Conservation (phyloP, 1,140 invertebrate genomes). For the Acromyrmex heyeri region DNA sequence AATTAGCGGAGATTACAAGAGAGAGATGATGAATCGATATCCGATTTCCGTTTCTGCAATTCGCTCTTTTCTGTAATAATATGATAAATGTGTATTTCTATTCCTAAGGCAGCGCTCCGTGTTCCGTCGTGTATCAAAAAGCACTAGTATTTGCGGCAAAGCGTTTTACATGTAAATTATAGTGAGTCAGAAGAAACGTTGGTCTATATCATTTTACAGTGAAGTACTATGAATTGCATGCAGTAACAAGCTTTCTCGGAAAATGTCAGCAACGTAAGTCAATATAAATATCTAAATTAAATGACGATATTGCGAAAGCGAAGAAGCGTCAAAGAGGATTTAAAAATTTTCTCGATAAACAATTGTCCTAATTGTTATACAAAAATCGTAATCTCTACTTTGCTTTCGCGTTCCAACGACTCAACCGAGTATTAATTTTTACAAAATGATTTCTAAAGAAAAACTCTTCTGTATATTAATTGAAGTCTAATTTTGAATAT, state of each 20-base stretch:
- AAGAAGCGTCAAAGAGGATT: conserved; percentile 12
- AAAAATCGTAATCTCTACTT: not conserved
- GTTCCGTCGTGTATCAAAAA: conserved; percentile 48
- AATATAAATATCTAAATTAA: conserved; percentile 26
- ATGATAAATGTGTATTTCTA: conserved; percentile 63
- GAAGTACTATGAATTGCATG: conserved; percentile 44
- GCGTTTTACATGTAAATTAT: conserved; percentile 34
- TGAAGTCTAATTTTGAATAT: not conserved
- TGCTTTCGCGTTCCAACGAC: not conserved
- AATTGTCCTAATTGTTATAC: not conserved
- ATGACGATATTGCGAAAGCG: conserved; percentile 11
- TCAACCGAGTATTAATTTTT: conserved; percentile 1
- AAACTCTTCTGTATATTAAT: not conserved
- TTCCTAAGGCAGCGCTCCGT: conserved; percentile 53
- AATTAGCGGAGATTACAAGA: conserved; percentile 59
- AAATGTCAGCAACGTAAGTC: conserved; percentile 28
- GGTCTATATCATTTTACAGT: not conserved
- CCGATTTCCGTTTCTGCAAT: conserved; percentile 62
- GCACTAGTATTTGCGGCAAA: conserved; percentile 30
- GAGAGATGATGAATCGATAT: conserved; percentile 61
- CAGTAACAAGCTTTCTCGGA: conserved; percentile 16
- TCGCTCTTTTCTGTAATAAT: conserved; percentile 60
- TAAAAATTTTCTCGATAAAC: not conserved
- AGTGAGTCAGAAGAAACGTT: conserved; percentile 13
- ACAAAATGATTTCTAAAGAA: not conserved